These are phyloP conservation scores for Macroglossus sobrinus DNA, from an alignment of 2,113 vertebrate species.

Conservation along the genomic window DNA sequence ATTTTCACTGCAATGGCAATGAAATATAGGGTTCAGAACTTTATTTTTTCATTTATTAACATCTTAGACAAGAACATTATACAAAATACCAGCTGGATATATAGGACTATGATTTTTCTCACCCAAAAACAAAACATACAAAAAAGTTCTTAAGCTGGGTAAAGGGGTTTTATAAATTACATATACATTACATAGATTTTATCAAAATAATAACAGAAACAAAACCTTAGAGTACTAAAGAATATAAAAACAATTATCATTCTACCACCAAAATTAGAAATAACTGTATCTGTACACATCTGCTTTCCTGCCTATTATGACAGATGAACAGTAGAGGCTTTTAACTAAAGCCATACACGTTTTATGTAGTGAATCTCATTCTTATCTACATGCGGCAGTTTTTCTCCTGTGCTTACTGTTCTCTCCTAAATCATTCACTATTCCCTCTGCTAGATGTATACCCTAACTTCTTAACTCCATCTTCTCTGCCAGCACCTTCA, in stretches of 20 bases:
- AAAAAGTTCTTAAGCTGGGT: constrained; percentile 13
- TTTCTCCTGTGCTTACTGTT: neutral
- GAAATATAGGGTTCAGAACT: neutral
- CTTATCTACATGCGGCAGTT: neutral
- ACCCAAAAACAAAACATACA: neutral
- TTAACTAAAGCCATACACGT: neutral
- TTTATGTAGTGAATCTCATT: neutral
- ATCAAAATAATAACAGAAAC: constrained; percentile 26
- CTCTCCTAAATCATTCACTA: neutral
- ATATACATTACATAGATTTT: neutral
- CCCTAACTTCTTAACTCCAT: neutral
- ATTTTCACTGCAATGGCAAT: constrained; percentile 1
- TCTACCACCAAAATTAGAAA: neutral
- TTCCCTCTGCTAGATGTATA: neutral
- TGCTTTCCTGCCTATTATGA: neutral
- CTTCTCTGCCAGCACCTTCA: neutral
- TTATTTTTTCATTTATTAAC: neutral
- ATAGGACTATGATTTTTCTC: neutral
- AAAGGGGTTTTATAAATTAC: constrained; percentile 15
- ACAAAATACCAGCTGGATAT: neutral
- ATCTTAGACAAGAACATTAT: neutral
- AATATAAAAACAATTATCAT: neutral
- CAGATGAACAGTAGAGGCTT: neutral
- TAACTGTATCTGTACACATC: neutral
- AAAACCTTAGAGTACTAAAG: constrained; percentile 4